Percentiles rank a stretch among this genome's conserved stretches.
These are phyloP conservation scores for Amphiduros pacificus DNA, from an alignment of 2,888 invertebrate genomes.

Conservation along the genomic window DNA sequence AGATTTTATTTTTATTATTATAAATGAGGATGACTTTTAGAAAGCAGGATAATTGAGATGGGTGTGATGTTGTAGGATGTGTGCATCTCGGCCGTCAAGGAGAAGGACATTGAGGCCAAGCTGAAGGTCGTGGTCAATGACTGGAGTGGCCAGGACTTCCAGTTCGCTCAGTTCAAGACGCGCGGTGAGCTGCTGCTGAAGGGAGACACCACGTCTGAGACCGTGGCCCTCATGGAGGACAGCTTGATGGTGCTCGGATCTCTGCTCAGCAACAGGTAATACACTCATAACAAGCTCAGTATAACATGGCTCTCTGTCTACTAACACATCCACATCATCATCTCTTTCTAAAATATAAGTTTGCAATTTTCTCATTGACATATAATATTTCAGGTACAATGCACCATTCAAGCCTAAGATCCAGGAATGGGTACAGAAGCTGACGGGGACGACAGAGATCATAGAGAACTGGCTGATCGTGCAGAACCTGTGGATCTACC, in stretches of 20 bases:
- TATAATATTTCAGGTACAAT: slow-evolving; percentile 71
- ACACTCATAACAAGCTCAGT: too few species aligned
- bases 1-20: too few species aligned
- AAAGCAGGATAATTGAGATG: background rate
- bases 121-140: slow-evolving; percentile 91
- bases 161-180: slow-evolving; percentile 92
- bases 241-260: slow-evolving; percentile 94
- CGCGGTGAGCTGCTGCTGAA: slow-evolving; percentile 89
- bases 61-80: slow-evolving; percentile 72
- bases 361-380: background rate
- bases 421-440: slow-evolving; percentile 91
- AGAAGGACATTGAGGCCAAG: slow-evolving; percentile 96
- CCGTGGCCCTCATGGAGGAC: slow-evolving; percentile 92
- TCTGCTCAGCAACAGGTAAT: slow-evolving; percentile 82
- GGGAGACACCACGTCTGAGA: slow-evolving; percentile 88
- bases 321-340: too few species aligned
- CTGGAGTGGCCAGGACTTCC: slow-evolving; percentile 86
- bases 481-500: slow-evolving; percentile 97
- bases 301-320: too few species aligned
- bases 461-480: slow-evolving; percentile 95
- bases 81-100: slow-evolving; percentile 97
- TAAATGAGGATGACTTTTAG: too few species aligned
- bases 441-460: slow-evolving; percentile 95
- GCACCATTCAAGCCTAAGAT: slow-evolving; percentile 96
- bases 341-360: background rate